Base-by-base conservation (phyloP, 2,888 invertebrate genomes). In the Meloe dianella region DNA sequence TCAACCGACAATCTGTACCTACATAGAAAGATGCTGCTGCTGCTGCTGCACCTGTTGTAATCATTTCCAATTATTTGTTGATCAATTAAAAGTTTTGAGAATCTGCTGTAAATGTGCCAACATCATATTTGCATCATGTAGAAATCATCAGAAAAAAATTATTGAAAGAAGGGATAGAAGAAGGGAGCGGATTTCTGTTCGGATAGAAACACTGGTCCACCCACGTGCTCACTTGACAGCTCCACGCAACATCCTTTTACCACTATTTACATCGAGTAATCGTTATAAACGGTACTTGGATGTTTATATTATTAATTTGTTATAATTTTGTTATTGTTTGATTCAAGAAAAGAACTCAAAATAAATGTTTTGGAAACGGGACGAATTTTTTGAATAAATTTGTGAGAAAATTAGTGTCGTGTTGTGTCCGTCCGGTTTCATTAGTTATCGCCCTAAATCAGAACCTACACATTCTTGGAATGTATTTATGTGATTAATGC, bases 401-500 rank as follows among this genome's bases (percentile, higher is more conserved):
- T n/a, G n/a, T n/a, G n/a, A n/a, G n/a, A n/a, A n/a, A n/a, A n/a
- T n/a, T n/a, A n/a, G n/a, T n/a, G n/a, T n/a, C n/a, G n/a, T n/a
- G n/a, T n/a, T n/a, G n/a, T n/a, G n/a, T n/a, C n/a, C n/a, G 27
- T 47, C 75, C 76, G 66, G 61, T 68, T 10, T 47, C 10, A 20
- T 64, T 35, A 74, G 79, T 79, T n/a, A n/a, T 82, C 83, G 83
- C 82, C 83, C 83, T 83, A 83, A 84, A 84, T 83, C 83, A 84
- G 83, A 83, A 81, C 84, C 84, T 82, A 84, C 84, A 82, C 84
- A 81, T 81, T 82, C 81, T 81, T 80, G 76, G 80, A 35, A 80
- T 47, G 82, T 83, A 83, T 84, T 83, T 83, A 82, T 82, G 81
- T 83, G 83, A 84, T 84, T 83, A 84, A 84, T 84, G 81, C 83